Base-by-base conservation (phyloP, 2,113 vertebrate species). In the Symphodus melops region DNA sequence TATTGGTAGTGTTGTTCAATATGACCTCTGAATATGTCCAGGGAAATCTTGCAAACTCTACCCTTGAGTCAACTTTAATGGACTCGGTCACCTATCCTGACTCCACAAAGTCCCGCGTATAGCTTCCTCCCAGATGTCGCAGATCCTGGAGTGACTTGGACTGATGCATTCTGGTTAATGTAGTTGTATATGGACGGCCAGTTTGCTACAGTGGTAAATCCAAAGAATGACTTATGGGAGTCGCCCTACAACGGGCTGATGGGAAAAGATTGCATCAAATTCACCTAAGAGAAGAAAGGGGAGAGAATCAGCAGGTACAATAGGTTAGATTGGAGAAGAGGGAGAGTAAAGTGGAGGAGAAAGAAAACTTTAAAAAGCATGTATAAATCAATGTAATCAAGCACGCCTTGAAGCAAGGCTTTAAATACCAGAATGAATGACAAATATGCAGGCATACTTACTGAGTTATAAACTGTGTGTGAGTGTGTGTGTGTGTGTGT, bases 171-270 rank as follows among this genome's bases (percentile, higher is more conserved):
- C 44, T 81, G 70, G 79, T 44, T 81, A 33, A 21, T 78, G 82
- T 53, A 62, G 59, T 71, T 70, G 54, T 51, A 75, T 48, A 44
- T 2, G 56, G 70, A 75, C 8, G 9, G 70, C 77, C 80, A 56
- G 75, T 67, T 44, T 52, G 68, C 71, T 75, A 67, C 75, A 56
- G 49, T 28, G 64, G 77, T 74, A 46, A 81, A 73, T 49, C 66
- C 54, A 44, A 74, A 68, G 54, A 76, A 76, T 55, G 81, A 83
- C 86, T 81, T 73, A 64, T 48, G 53, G 56, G 72, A 75, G 85
- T 72, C 87, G 89, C 91, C 89, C 91, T 89, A 91, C 62, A 88
- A 90, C 75, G 82, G 90, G 92, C 91, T 60, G 69, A 83, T 44
- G 54, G 72, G 66, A 44, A 75, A 60, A 60, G 14, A 59, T 82